Percentiles rank a stretch among this genome's conserved stretches.
phyloP scores from a whole-genome alignment of 2,113 vertebrate genomes.

The Rana temporaria region DNA sequence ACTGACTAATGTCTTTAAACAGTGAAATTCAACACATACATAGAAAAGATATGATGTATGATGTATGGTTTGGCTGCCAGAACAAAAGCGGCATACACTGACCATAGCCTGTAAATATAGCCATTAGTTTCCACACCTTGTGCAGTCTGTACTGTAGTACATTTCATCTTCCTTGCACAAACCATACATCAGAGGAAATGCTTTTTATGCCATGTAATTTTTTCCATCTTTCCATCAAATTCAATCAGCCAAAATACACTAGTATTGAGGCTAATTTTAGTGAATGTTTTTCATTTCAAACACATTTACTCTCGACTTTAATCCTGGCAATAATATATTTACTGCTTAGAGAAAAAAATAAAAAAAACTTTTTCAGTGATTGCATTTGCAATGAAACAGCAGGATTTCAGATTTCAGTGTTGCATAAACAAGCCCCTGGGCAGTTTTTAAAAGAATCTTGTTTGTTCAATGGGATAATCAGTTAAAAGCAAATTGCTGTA shows the following conservation, averaged over 20 bases:
- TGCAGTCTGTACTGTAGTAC: background rate
- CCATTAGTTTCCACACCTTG: background rate
- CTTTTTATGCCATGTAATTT: slow-evolving; percentile 43
- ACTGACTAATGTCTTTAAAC: background rate
- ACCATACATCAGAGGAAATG: slow-evolving; percentile 38
- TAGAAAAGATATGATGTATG: slow-evolving; percentile 1
- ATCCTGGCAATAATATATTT: slow-evolving; percentile 57
- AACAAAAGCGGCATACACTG: slow-evolving; percentile 22
- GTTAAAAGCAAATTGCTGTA: background rate
- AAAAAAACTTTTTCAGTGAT: slow-evolving; percentile 32
- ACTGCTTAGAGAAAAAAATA: background rate
- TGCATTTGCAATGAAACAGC: slow-evolving; percentile 43
- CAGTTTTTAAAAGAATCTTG: slow-evolving; percentile 51
- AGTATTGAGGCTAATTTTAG: slow-evolving; percentile 44
- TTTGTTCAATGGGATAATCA: slow-evolving; percentile 5
- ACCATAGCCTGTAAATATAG: slow-evolving; percentile 13
- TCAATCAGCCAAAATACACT: slow-evolving; percentile 50
- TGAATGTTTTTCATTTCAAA: slow-evolving; percentile 51
- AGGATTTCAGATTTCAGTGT: slow-evolving; percentile 53
- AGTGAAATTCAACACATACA: background rate
- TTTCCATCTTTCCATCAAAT: slow-evolving; percentile 52
- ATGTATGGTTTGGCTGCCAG: slow-evolving; percentile 14
- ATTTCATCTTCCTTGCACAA: slow-evolving; percentile 20
- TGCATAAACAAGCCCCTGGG: background rate
- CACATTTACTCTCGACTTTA: slow-evolving; percentile 48